Base-by-base conservation (phyloP, 2,797 vertebrate genomes). In the Oreortyx pictus region DNA sequence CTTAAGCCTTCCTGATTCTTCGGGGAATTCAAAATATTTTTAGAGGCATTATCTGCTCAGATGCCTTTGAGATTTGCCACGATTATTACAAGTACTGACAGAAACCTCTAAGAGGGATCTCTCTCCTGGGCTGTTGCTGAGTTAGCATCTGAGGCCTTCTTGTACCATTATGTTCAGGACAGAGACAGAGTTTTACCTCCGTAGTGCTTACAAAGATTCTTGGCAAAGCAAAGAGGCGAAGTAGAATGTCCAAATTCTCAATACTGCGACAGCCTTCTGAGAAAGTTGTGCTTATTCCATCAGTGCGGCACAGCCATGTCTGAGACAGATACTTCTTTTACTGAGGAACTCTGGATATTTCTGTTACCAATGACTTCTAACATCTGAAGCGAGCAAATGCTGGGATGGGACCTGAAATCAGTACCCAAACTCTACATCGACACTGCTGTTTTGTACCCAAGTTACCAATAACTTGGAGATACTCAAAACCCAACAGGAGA, bases 301-400 rank as follows among this genome's bases (percentile, higher is more conserved):
- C 0, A 1, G 24, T 0, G 0, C 3, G 23, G 59, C n/a, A 4
- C 66, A 65, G 54, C 33, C 41, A 4, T 11, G 47, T 31, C 61
- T 86, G 73, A 66, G 57, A 12, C 14, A 4, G 65, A 31, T 4
- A 18, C 25, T 20, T 37, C 0, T 13, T 79, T 8, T 29, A 33
- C 15, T 50, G 75, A 35, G n/a, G 13, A 24, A 3, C 3, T 33
- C 18, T 3, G 31, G 24, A 43, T 70, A 29, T 24, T 6, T 25
- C 14, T 0, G 14, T 50, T 70, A 49, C 22, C 46, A 66, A 19
- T 13, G 31, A 44, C 16, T 72, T 56, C 41, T 54, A 90, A 27
- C 25, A 46, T 18, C 43, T 18, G 25, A 78, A 54, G 37, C 6
- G 10, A 79, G 33, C 14, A 72, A 46, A 86, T 79, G 15, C 39